A percentile compares a stretch with the other conserved stretches of the same genome.
These are phyloP conservation scores for silkworm (Bombyx mori) DNA, from an alignment of 1,140 invertebrate species.

Conservation along the genomic window ASM3026992v2 NC_085117.1:13406501-13407000, in stretches of 20 bases:
- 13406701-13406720: too few relatives aligned
- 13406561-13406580: slow-evolving; percentile 30
- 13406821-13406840: slow-evolving; percentile 40
- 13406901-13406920: too few relatives aligned
- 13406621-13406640: not conserved
- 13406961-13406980: too few relatives aligned
- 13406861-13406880: slow-evolving; percentile 16
- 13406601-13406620: slow-evolving; percentile 7
- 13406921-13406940: too few relatives aligned
- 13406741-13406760: slow-evolving; percentile 4
- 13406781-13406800: slow-evolving; percentile 30
- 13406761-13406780: slow-evolving; percentile 27
- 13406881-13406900: slow-evolving; percentile 4
- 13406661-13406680: slow-evolving; percentile 4
- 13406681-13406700: too few relatives aligned
- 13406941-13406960: too few relatives aligned
- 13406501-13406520: slow-evolving; percentile 50
- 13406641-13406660: not conserved
- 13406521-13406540: slow-evolving; percentile 37
- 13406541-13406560: slow-evolving; percentile 55
- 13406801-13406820: slow-evolving; percentile 26
- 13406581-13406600: slow-evolving; percentile 31
- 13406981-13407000: too few relatives aligned
- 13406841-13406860: slow-evolving; percentile 33
- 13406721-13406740: too few relatives aligned